A percentile compares a stretch with the other conserved stretches of the same genome.
Conservation (phyloP, 2,113 vertebrate genomes). For the Pyxicephalus adspersus region DNA sequence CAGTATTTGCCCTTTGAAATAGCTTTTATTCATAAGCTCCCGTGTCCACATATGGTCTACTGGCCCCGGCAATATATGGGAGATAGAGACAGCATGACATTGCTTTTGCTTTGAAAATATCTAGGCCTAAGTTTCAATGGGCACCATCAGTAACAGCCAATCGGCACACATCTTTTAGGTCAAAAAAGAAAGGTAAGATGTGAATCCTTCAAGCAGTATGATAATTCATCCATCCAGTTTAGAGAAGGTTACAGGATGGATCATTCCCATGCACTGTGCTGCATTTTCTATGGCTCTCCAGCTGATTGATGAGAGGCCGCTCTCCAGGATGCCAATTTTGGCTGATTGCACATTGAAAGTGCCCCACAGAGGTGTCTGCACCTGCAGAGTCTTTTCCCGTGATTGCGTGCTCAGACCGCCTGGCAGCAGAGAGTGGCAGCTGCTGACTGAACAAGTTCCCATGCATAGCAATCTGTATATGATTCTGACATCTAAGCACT, state of each 20-base stretch:
- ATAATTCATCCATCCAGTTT: neutral
- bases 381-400: conserved; percentile 27
- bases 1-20: no score
- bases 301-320: conserved; percentile 47
- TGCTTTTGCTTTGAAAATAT: no score
- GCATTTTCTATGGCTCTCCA: conserved; percentile 24
- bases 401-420: conserved; percentile 28
- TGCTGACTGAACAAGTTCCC: conserved; percentile 5
- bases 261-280: conserved; percentile 20
- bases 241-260: conserved; percentile 16
- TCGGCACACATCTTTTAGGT: no score
- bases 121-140: no score
- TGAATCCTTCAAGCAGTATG: no score
- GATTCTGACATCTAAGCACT: neutral
- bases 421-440: neutral
- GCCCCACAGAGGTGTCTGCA: conserved; percentile 20
- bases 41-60: no score
- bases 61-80: no score
- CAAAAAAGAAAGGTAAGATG: no score
- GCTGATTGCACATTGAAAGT: conserved; percentile 52
- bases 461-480: neutral
- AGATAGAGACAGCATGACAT: no score
- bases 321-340: conserved; percentile 39
- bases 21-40: no score
- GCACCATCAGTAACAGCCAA: no score